These are phyloP conservation scores for Montipora cactus DNA, from an alignment of 64 coral and sea anemone genomes.

Conservation along the genomic window DNA sequence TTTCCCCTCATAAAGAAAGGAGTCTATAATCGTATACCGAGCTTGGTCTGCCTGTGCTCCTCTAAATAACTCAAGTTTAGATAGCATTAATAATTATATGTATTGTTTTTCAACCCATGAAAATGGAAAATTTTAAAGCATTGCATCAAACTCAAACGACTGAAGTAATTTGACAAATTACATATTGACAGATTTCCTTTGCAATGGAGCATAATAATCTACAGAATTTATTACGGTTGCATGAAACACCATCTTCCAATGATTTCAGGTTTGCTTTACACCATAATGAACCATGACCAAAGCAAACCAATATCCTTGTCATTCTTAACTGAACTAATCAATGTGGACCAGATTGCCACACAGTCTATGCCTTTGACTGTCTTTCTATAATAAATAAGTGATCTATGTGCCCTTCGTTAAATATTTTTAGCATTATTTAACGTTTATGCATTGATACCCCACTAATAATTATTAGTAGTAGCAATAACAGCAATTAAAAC, in stretches of 20 bases:
- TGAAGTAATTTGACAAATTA: neutral
- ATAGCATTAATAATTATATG: too few species aligned
- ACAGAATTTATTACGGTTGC: too few species aligned
- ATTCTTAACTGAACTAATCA: neutral
- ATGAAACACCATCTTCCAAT: too few species aligned
- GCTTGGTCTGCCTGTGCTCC: too few species aligned
- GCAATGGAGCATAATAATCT: neutral
- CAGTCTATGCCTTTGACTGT: conserved; percentile 1
- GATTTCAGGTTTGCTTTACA: too few species aligned
- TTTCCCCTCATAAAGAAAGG: too few species aligned
- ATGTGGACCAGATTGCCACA: neutral
- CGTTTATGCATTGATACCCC: too few species aligned
- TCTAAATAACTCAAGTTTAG: neutral
- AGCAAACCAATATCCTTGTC: neutral
- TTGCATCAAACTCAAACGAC: neutral
- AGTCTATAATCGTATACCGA: too few species aligned
- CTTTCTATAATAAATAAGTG: neutral
- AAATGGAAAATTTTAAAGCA: neutral
- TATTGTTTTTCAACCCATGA: neutral
- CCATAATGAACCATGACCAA: too few species aligned
- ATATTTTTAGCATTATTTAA: neutral
- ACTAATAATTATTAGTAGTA: too few species aligned
- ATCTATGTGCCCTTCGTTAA: neutral
- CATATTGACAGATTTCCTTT: neutral
- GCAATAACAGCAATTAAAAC: too few species aligned